Evolutionary conservation across 1,140 invertebrate genomes (phyloP).

Genomic region (Drosophila nigromelanica): DNA sequence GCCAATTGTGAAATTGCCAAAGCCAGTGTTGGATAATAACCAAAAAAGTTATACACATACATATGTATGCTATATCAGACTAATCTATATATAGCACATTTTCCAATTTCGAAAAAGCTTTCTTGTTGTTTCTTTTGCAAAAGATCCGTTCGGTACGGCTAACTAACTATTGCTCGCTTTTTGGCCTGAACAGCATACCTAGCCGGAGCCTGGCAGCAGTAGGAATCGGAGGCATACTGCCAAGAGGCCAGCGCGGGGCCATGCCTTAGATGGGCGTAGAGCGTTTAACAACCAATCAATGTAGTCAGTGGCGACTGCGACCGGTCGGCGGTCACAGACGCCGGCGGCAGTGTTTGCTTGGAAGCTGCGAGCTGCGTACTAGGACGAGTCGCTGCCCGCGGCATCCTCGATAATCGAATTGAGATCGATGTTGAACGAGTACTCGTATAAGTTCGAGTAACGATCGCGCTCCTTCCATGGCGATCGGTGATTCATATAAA

Average conservation of each 20-base stretch:
- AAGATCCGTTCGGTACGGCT: slow-evolving; percentile 19
- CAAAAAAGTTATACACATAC: slow-evolving; percentile 7
- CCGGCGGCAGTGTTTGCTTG: slow-evolving; percentile 40
- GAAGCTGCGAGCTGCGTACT: slow-evolving; percentile 74
- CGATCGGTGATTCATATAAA: slow-evolving; percentile 83
- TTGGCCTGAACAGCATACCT: slow-evolving; percentile 24
- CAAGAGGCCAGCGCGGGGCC: slow-evolving; percentile 29
- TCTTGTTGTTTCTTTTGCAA: slow-evolving; percentile 6
- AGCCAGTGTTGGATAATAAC: slow-evolving; percentile 18
- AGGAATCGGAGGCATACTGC: slow-evolving; percentile 40
- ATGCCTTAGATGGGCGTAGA: slow-evolving; percentile 48
- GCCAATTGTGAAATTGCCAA: slow-evolving; percentile 56
- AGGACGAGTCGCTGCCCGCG: slow-evolving; percentile 83
- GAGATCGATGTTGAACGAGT: slow-evolving; percentile 83
- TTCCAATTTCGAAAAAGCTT: slow-evolving; percentile 3
- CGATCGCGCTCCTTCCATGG: slow-evolving; percentile 83
- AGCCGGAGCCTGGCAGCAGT: slow-evolving; percentile 56
- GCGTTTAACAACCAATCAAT: slow-evolving; percentile 69
- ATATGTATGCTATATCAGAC: slow-evolving; percentile 12
- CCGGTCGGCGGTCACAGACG: slow-evolving; percentile 10
- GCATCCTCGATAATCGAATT: slow-evolving; percentile 84
- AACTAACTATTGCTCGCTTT: slow-evolving; percentile 3
- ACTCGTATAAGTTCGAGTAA: slow-evolving; percentile 83
- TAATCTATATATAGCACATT: background rate
- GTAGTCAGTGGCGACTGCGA: slow-evolving; percentile 44